These are phyloP conservation scores for Agrotis segetum DNA, from an alignment of 2,888 invertebrate genomes.

Conservation along the genomic window DNA sequence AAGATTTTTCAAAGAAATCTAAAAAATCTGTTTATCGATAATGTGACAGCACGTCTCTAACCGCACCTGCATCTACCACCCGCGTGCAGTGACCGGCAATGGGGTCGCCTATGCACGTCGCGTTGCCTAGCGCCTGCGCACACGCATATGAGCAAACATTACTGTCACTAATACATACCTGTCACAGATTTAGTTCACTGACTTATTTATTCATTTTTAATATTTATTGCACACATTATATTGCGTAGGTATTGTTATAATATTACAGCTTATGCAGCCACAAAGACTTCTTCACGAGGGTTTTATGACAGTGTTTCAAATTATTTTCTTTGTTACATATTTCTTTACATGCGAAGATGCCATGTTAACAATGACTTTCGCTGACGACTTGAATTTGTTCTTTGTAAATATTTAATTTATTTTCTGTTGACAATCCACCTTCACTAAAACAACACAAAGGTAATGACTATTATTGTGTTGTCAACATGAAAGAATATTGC, in stretches of 20 bases:
- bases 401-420: slow-evolving; percentile 10
- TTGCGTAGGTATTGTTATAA: too few species aligned
- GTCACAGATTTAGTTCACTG: slow-evolving; percentile 22
- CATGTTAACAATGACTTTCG: slow-evolving; percentile 11
- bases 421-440: not conserved
- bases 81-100: slow-evolving; percentile 83
- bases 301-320: too few species aligned
- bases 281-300: too few species aligned
- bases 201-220: not conserved
- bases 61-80: slow-evolving; percentile 69
- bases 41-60: slow-evolving; percentile 33
- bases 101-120: slow-evolving; percentile 70
- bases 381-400: not conserved
- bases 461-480: slow-evolving; percentile 20
- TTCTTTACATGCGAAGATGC: not conserved
- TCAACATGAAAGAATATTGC: not conserved
- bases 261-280: too few species aligned
- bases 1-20: too few species aligned
- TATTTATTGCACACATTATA: not conserved
- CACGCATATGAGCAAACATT: slow-evolving; percentile 47
- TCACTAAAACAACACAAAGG: not conserved
- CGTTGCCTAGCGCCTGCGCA: slow-evolving; percentile 33
- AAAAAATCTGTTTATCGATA: slow-evolving; percentile 39
- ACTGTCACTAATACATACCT: slow-evolving; percentile 33
- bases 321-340: slow-evolving; percentile 8